Base-by-base conservation (phyloP, 2,797 vertebrate genomes). In the Kryptolebias ocellatus region DNA sequence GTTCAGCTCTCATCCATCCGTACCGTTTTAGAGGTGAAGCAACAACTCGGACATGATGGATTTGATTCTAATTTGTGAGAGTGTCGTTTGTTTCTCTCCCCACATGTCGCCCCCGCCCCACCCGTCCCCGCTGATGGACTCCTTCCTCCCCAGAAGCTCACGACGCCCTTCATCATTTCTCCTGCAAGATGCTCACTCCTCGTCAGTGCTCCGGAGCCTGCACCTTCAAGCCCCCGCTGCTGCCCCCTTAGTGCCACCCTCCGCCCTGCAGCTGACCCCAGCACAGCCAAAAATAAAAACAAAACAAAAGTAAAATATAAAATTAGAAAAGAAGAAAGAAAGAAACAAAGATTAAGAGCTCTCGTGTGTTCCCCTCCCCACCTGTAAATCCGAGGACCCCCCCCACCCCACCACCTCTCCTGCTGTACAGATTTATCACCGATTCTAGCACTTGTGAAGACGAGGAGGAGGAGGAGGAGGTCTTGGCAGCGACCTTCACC, bases 161-260 rank as follows among this genome's bases (percentile, higher is more conserved):
- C 75, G 95, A 96, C 81, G 95, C 95, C 74, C 93, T 97, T 85
- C 96, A 97, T 78, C 95, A 97, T 90, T 97, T 98, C 93, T 97
- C 96, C 83, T 98, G 95, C 91, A 97, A 99, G 92, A 98, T 98
- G 97, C 92, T 96, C 90, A 96, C 94, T 55, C 96, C 95, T 59
- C 95, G 96, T 68, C 96, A 96, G 93, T 98, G 96, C 83, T 95
- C 90, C 0, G 96, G 95, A 65, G 96, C 94, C 90, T 98, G 96
- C 94, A 96, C 95, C 87, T 98, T 96, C 94, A 98, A 97, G 80
- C 95, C 96, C 24, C 97, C 95, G 39, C 92, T 98, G 87, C 92
- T 96, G 93, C 97, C 95, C 80, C 96, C 95, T 65, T 96, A 93
- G 93, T 55, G 57, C 45, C 70, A 44, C 3, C 37, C 60, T 14